phyloP scores from a whole-genome alignment of 2,888 invertebrate genomes.

The Platycheirus rosarum region DNA sequence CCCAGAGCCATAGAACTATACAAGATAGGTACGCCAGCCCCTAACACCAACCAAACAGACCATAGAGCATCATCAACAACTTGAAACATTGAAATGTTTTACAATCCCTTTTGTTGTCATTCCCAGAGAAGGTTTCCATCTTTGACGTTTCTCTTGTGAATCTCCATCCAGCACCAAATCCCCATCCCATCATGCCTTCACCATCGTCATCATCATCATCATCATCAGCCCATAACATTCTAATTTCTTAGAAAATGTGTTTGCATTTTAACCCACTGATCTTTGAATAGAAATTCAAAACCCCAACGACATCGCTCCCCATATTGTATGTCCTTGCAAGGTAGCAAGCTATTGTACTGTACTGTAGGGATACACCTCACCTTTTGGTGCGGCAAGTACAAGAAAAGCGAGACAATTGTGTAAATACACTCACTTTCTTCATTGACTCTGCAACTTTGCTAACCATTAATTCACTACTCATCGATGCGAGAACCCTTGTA shows the following conservation, averaged over 20 bases:
- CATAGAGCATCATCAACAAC: constrained; percentile 13
- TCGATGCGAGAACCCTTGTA: constrained; percentile 56
- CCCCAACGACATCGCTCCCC: constrained; percentile 1
- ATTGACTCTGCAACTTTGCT: constrained; percentile 63
- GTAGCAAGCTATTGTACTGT: not conserved
- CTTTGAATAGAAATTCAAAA: constrained; percentile 51
- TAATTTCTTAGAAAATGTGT: constrained; percentile 62
- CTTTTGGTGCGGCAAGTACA: not conserved
- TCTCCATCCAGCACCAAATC: not conserved
- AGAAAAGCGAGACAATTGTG: constrained; percentile 34
- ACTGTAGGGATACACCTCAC: not conserved
- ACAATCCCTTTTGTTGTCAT: constrained; percentile 41
- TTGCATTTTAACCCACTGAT: constrained; percentile 64
- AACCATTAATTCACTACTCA: constrained; percentile 62
- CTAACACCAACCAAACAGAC: not conserved
- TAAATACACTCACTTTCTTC: constrained; percentile 62
- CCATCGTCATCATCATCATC: not conserved
- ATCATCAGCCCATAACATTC: constrained; percentile 54
- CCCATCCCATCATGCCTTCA: not conserved
- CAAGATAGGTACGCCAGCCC: no score
- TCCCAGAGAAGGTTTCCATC: constrained; percentile 27
- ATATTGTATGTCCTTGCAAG: constrained; percentile 17
- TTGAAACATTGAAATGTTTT: constrained; percentile 43
- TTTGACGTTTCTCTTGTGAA: constrained; percentile 10
- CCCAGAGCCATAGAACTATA: not conserved